Conservation (phyloP, 2,888 invertebrate genomes). For the Synanthedon formicaeformis region DNA sequence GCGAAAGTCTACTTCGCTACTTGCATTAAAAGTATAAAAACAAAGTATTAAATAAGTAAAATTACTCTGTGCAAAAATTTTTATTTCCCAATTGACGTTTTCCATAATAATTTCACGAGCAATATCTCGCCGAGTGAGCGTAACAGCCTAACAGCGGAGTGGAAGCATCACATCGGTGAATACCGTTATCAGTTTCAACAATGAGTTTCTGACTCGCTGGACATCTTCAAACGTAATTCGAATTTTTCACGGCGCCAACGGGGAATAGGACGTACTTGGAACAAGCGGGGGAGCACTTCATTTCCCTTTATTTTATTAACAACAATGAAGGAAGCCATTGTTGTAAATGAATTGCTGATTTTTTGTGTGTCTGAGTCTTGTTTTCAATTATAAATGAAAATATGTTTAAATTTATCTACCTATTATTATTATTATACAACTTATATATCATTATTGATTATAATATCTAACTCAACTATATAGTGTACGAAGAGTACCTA, state of each 20-base stretch:
- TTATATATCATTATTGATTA: no score
- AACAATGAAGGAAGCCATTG: not conserved
- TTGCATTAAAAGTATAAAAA: no score
- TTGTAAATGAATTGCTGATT: no score
- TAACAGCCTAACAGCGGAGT: conserved; percentile 1
- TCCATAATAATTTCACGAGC: conserved; percentile 52
- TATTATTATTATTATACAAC: no score
- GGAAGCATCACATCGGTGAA: conserved; percentile 31
- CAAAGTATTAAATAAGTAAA: no score
- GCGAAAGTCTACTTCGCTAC: no score
- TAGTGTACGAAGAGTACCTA: no score
- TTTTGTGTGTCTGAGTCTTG: no score
- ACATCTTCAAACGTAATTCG: conserved; percentile 55
- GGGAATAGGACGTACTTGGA: not conserved
- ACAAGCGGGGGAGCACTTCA: not conserved
- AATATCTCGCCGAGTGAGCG: conserved; percentile 20
- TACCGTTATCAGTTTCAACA: conserved; percentile 55
- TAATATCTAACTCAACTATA: no score
- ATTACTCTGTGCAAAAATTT: not conserved
- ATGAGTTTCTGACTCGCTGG: conserved; percentile 64
- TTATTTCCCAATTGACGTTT: conserved; percentile 32
- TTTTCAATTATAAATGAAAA: no score
- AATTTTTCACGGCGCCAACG: conserved; percentile 38
- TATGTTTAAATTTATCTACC: no score
- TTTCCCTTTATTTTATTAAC: not conserved